Evolutionary conservation across 1,140 invertebrate genomes (phyloP), one percentile per base, ranked within the genome.

Genomic region (Uloborus diversus): DNA sequence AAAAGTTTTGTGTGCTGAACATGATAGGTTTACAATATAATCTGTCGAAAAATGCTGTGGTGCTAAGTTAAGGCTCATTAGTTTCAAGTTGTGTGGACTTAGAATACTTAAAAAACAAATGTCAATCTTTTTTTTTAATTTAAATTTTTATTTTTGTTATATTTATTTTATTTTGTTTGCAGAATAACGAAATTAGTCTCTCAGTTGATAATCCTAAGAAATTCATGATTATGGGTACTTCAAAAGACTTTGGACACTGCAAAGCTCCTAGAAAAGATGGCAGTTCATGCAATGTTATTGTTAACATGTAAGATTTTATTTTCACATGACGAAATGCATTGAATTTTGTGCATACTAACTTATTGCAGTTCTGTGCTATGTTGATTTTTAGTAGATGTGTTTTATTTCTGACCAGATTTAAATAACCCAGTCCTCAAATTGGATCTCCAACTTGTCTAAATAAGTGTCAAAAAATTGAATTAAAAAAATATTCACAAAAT

Each of bases 201-300:
- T 92, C 92, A 59, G 90, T 96, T 9, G 92, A 93, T 81, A 92
- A 91, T 84, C 87, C 91, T 28, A 91, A 94, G 57, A 93, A 92
- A 85, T 88, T 96, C 0, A 92, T 97, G 91, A 88, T 96, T 3
- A 88, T 96, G 78, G 95, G 95, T 0, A 90, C 90, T 66, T 95
- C 94, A 0, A 94, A 94, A 86, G 95, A 97, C 86, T 89, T 94
- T 82, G 94, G 94, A 4, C 89, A 88, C 64, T 98, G 96, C 85
- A 93, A 92, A 84, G 92, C 86, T 27, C 84, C 76, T 82, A 86
- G 83, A 42, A 86, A 86, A 61, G 82, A 83, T 57, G 86, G 87
- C 32, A 56, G 82, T 23, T 82, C 83, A 23, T 88, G 87, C 76
- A 85, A 82, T 28, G 82, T 84, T 47, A 83, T 87, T 70, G 84